A percentile compares a stretch with the other conserved stretches of the same genome.
Evolutionary conservation across 1,140 invertebrate genomes (phyloP).

Genomic region (Drosophila setifemur): DNA sequence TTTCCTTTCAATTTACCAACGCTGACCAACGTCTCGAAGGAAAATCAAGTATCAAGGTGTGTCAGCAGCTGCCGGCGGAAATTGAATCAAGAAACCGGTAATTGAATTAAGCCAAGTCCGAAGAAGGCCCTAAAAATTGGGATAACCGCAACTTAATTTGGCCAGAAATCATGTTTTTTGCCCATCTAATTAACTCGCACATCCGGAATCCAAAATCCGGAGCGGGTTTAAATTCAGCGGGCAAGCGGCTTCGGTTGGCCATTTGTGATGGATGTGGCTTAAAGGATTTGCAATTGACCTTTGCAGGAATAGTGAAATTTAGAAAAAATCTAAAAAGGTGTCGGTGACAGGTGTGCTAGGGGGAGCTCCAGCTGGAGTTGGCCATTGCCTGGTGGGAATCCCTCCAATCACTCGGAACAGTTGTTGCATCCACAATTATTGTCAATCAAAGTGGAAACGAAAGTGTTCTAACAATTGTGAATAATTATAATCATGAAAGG

Average conservation of each 20-base stretch:
- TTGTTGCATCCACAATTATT: too few relatives aligned
- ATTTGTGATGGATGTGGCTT: background rate
- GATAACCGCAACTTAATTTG: slow-evolving; percentile 1
- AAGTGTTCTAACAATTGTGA: too few relatives aligned
- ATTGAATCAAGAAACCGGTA: slow-evolving; percentile 22
- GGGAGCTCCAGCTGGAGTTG: background rate
- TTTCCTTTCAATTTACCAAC: too few relatives aligned
- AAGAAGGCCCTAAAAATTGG: background rate
- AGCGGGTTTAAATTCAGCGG: background rate
- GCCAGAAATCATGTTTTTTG: background rate
- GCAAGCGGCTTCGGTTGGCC: background rate
- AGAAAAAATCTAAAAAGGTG: background rate
- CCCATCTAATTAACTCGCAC: background rate
- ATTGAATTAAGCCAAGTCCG: slow-evolving; percentile 9
- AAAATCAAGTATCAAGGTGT: slow-evolving; percentile 24
- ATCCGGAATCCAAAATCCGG: background rate
- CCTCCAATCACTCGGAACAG: slow-evolving; percentile 7
- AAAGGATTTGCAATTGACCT: background rate
- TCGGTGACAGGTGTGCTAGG: background rate
- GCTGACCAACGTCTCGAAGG: background rate
- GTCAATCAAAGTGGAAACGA: too few relatives aligned
- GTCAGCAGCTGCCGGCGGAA: slow-evolving; percentile 3
- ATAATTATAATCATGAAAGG: too few relatives aligned
- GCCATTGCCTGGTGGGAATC: background rate
- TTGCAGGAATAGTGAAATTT: background rate